phyloP scores from a whole-genome alignment of 1,140 invertebrate species.

The Zaprionus davidi region DNA sequence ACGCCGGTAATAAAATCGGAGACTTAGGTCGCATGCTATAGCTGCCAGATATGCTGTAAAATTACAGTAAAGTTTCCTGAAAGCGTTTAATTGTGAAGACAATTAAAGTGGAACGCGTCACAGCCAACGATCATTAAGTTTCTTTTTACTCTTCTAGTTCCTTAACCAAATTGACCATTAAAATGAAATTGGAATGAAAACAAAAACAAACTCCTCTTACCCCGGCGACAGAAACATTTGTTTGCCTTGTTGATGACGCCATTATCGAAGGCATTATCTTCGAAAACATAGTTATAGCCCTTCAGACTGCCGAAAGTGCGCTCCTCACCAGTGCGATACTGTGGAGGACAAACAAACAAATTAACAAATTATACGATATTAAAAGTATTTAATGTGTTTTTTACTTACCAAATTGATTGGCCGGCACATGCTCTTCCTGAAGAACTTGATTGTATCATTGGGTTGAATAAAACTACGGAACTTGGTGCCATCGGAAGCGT shows the following conservation, averaged over 20 bases:
- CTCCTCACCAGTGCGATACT: slow-evolving; percentile 87
- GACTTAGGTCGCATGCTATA: slow-evolving; percentile 23
- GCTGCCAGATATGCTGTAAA: slow-evolving; percentile 5
- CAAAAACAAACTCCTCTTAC: slow-evolving; percentile 61
- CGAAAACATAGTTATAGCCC: slow-evolving; percentile 89
- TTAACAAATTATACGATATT: background rate
- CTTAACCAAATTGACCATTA: background rate
- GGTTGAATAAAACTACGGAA: slow-evolving; percentile 89
- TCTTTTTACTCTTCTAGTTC: background rate
- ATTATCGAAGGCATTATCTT: slow-evolving; percentile 90
- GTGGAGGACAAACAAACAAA: slow-evolving; percentile 53
- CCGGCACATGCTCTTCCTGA: slow-evolving; percentile 92
- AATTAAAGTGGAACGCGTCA: slow-evolving; percentile 26
- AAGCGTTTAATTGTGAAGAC: slow-evolving; percentile 16
- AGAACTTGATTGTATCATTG: slow-evolving; percentile 90
- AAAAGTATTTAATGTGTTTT: background rate
- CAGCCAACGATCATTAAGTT: background rate
- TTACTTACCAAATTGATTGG: slow-evolving; percentile 88
- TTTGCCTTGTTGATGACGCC: slow-evolving; percentile 89
- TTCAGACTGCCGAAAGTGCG: slow-evolving; percentile 85
- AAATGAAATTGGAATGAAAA: background rate
- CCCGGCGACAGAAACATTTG: slow-evolving; percentile 90
- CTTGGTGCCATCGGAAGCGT: slow-evolving; percentile 94
- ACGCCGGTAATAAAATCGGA: slow-evolving; percentile 37
- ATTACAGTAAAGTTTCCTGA: slow-evolving; percentile 26